Percentiles rank a stretch among this genome's conserved stretches.
These are phyloP conservation scores for Plagiodera versicolora DNA, from an alignment of 2,888 invertebrate species.

Conservation along the genomic window DNA sequence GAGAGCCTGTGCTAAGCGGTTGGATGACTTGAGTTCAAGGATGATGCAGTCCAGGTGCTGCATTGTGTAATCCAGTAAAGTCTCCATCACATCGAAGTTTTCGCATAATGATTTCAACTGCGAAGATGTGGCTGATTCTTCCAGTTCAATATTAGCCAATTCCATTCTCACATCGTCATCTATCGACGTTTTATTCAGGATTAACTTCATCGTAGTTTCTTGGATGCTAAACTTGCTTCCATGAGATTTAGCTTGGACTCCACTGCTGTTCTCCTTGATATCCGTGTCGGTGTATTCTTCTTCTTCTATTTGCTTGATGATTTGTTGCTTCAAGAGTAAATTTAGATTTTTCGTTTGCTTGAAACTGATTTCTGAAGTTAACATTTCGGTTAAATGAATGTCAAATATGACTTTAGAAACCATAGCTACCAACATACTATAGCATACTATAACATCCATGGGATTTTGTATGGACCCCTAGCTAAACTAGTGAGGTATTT, in stretches of 20 bases:
- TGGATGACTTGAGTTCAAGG: conserved; percentile 38
- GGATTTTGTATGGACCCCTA: no score
- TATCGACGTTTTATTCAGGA: conserved; percentile 15
- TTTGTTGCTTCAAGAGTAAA: conserved; percentile 38
- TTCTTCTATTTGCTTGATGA: conserved; percentile 27
- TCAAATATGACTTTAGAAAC: not conserved
- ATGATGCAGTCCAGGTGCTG: conserved; percentile 41
- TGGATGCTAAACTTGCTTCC: conserved; percentile 12
- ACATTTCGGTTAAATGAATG: conserved; percentile 13
- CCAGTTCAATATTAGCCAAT: conserved; percentile 38
- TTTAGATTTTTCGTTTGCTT: conserved; percentile 33
- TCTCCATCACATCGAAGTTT: conserved; percentile 35
- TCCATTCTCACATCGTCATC: conserved; percentile 37
- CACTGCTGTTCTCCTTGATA: not conserved
- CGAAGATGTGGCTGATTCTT: conserved; percentile 35
- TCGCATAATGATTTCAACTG: conserved; percentile 35
- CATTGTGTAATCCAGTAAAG: conserved; percentile 36
- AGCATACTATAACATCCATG: not conserved
- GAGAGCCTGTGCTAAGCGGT: conserved; percentile 32
- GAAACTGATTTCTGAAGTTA: conserved; percentile 22
- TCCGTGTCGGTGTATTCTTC: conserved; percentile 5
- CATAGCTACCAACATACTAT: not conserved
- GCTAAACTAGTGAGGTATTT: no score
- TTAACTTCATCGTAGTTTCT: conserved; percentile 18
- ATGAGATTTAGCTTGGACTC: conserved; percentile 3